Evolutionary conservation across 2,888 invertebrate genomes (phyloP).

Genomic region (Argyresthia albistria): DNA sequence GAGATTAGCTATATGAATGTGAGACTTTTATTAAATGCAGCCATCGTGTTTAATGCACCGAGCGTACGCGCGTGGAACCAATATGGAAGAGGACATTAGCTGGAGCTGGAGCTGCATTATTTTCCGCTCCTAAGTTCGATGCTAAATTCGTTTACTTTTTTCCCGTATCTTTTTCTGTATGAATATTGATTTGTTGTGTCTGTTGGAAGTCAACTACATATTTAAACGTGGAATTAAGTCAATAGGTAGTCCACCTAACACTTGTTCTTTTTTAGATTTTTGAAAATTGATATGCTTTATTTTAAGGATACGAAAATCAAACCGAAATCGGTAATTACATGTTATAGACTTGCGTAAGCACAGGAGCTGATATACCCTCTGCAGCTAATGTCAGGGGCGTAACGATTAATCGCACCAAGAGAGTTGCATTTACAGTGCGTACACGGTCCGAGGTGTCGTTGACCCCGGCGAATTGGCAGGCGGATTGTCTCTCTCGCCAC

Average conservation of each 20-base stretch:
- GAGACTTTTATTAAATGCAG: conserved; percentile 33
- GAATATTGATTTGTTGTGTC: too few relatives aligned
- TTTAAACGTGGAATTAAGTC: too few relatives aligned
- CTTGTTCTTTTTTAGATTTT: too few relatives aligned
- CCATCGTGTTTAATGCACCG: background rate
- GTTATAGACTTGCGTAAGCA: too few relatives aligned
- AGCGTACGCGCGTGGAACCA: background rate
- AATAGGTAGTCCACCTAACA: too few relatives aligned
- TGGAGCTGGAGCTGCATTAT: background rate
- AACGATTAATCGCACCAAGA: background rate
- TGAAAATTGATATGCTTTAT: too few relatives aligned
- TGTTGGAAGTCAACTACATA: too few relatives aligned
- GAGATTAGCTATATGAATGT: conserved; percentile 19
- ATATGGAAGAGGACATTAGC: background rate
- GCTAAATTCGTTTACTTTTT: background rate
- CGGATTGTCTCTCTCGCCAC: conserved; percentile 6
- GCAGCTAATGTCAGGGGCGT: background rate
- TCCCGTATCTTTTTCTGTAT: background rate
- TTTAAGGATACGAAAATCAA: too few relatives aligned
- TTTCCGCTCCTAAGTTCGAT: background rate
- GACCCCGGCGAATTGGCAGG: conserved; percentile 48
- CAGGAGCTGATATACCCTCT: too few relatives aligned
- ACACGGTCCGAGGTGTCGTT: conserved; percentile 30
- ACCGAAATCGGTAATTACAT: too few relatives aligned
- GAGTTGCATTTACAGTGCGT: background rate